phyloP scores from a whole-genome alignment of 2,797 vertebrate species.

The Notolepis coatsorum region DNA sequence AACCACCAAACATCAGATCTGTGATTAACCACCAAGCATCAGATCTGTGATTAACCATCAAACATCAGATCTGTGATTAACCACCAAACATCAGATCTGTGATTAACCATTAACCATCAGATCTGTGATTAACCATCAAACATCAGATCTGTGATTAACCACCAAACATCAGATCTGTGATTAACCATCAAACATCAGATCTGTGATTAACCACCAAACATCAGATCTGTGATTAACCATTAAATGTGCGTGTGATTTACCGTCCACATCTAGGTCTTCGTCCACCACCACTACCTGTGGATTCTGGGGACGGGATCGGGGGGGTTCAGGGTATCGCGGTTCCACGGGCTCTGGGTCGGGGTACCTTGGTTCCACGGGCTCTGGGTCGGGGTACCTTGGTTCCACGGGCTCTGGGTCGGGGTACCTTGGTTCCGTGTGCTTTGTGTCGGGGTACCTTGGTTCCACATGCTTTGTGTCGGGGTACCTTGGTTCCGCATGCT shows the following conservation, averaged over 20 bases:
- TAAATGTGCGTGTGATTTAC: conserved; percentile 66
- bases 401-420: conserved; percentile 19
- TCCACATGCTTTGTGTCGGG: background rate
- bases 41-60: too few relatives aligned
- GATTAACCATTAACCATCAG: too few relatives aligned
- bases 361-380: background rate
- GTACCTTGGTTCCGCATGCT: background rate
- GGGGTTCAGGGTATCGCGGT: conserved; percentile 55
- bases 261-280: conserved; percentile 84
- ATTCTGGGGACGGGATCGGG: conserved; percentile 61
- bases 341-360: background rate
- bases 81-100: too few relatives aligned
- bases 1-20: too few relatives aligned
- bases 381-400: background rate
- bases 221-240: too few relatives aligned
- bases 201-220: too few relatives aligned
- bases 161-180: too few relatives aligned
- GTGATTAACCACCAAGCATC: too few relatives aligned
- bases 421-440: background rate
- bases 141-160: too few relatives aligned
- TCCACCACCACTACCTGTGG: conserved; percentile 87
- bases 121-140: too few relatives aligned
- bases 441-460: background rate
- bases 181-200: too few relatives aligned
- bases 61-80: too few relatives aligned